phyloP scores from a whole-genome alignment of 2,888 invertebrate species.

The Pammene aurita region DNA sequence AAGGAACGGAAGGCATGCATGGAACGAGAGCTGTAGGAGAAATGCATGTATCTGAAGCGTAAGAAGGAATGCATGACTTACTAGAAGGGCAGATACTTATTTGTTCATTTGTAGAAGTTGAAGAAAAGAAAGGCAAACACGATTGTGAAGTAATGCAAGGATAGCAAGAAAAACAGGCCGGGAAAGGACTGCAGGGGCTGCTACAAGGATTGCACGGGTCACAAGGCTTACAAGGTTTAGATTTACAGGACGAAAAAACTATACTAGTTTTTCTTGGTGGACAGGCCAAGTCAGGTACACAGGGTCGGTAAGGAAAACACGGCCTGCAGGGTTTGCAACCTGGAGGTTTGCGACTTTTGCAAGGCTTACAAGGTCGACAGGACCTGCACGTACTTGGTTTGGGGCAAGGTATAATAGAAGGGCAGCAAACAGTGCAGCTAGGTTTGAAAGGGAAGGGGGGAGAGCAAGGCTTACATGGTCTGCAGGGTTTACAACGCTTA shows the following conservation, averaged over 20 bases:
- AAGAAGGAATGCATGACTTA: background rate
- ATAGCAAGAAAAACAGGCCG: background rate
- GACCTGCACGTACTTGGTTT: slow-evolving; percentile 16
- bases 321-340: slow-evolving; percentile 26
- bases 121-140: background rate
- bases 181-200: no score
- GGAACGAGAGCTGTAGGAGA: background rate
- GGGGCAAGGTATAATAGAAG: slow-evolving; percentile 5
- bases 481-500: slow-evolving; percentile 40
- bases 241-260: slow-evolving; percentile 36
- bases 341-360: slow-evolving; percentile 24
- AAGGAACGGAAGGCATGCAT: background rate
- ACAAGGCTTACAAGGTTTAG: slow-evolving; percentile 36
- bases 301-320: slow-evolving; percentile 24
- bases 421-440: slow-evolving; percentile 13
- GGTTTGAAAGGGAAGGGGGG: slow-evolving; percentile 32
- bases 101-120: background rate
- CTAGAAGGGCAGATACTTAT: background rate
- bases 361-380: slow-evolving; percentile 26
- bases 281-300: slow-evolving; percentile 27
- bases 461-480: slow-evolving; percentile 24
- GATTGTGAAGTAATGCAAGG: slow-evolving; percentile 10
- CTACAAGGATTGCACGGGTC: no score
- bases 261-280: slow-evolving; percentile 34
- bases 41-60: background rate